Evolutionary conservation across 1,140 invertebrate species (phyloP), one percentile per base, ranked within the genome.

Genomic region (Drosophila paulistorum): DNA sequence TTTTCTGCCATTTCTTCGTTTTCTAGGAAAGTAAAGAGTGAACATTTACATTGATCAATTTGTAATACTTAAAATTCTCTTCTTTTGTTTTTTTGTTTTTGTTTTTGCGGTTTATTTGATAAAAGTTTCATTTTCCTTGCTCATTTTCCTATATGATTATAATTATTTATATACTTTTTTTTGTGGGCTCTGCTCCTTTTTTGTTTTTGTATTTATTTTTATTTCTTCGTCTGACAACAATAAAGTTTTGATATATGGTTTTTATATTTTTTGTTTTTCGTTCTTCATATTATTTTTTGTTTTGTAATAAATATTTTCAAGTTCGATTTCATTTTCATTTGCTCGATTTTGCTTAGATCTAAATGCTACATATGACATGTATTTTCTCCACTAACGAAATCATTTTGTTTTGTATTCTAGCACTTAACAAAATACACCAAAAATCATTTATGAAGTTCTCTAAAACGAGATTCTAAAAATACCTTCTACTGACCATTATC

Each of bases 401-500:
- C 9, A 17, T 42, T 42, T 41, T 41, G n/a, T 41, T 11, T 41
- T n/a, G 10, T 41, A n/a, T 4, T 13, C 3, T 0, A 23, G 20
- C 20, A 23, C 20, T n/a, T 42, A 5, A 30, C 41, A n/a, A 42
- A 42, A 42, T 11, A 69, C 57, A 62, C 30, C 6, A 30, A 7
- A 55, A 62, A 74, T 33, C 39, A 65, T 51, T 65, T 63, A 67
- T 69, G 58, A 78, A 72, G 61, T 69, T 86, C 84, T 89, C 84
- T 89, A 89, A 89, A 89, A 89, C 84, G 84, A 89, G 84, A 89
- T 68, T 76, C 74, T 72, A 71, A 61, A 60, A 41, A 51, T 83
- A 83, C 17, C 60, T 77, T 65, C 61, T 71, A 71, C 30, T 42
- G 64, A 63, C 69, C 70, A 57, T 33, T 7, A 74, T 65, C 57